Conservation (phyloP, 2,797 vertebrate species). For the Anabacerthia variegaticeps region DNA sequence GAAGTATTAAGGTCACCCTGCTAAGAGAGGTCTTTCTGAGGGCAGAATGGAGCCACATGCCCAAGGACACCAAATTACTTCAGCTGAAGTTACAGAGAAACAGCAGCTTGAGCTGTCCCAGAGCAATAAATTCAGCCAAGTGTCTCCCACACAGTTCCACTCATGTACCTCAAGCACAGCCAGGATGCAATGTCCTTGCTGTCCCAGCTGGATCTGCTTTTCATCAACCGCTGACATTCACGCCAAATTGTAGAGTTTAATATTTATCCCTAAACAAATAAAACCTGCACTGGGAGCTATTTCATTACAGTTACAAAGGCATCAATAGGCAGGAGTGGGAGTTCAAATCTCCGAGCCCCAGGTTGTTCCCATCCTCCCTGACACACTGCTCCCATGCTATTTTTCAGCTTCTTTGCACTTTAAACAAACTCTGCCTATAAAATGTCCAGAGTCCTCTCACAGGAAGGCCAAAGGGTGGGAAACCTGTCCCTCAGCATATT, state of each 20-base stretch:
- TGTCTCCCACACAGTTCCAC: constrained; percentile 18
- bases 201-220: constrained; percentile 41
- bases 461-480: background rate
- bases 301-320: background rate
- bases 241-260: background rate
- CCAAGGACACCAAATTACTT: background rate
- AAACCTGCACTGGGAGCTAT: constrained; percentile 4
- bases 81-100: background rate
- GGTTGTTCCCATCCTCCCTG: background rate
- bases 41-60: background rate
- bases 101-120: background rate
- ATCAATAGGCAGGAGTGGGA: background rate
- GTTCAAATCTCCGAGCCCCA: background rate
- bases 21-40: constrained; percentile 16
- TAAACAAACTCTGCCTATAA: background rate
- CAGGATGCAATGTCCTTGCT: constrained; percentile 34
- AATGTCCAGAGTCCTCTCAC: background rate
- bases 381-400: background rate
- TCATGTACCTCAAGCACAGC: background rate
- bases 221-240: constrained; percentile 21
- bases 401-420: background rate
- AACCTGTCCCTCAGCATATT: background rate
- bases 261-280: background rate
- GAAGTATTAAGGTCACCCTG: background rate
- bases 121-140: background rate